phyloP scores from a whole-genome alignment of 92 coral and sea anemone species.

The Nematostella vectensis region DNA sequence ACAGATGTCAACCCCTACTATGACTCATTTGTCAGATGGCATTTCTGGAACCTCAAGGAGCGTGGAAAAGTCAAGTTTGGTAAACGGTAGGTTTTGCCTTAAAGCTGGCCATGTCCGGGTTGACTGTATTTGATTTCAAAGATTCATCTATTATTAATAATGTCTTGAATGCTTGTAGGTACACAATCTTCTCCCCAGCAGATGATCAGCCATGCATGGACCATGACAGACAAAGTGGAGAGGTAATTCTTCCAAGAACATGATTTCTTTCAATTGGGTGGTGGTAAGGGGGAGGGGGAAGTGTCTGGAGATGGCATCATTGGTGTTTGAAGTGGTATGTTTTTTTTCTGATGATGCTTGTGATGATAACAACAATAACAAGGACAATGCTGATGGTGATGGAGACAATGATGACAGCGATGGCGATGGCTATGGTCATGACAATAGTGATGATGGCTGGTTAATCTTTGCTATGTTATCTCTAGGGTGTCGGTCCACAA shows the following conservation, averaged over 20 bases:
- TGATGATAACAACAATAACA: too few species aligned
- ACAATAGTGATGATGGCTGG: background rate
- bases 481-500: constrained; percentile 96
- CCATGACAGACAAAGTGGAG: constrained; percentile 98
- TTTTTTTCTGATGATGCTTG: background rate
- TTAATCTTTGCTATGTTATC: too few species aligned
- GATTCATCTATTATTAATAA: too few species aligned
- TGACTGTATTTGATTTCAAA: background rate
- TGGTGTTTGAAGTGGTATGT: background rate
- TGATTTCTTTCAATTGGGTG: too few species aligned
- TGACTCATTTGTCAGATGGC: constrained; percentile 99
- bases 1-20: constrained; percentile 94
- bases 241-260: constrained; percentile 49
- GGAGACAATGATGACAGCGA: background rate
- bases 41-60: constrained; percentile 88
- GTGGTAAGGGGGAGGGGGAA: background rate
- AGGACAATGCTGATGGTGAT: background rate
- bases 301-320: too few species aligned
- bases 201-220: constrained; percentile 99
- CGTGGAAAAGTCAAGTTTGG: constrained; percentile 98
- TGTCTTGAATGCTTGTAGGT: too few species aligned
- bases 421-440: background rate
- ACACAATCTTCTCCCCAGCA: constrained; percentile 87
- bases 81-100: constrained; percentile 67
- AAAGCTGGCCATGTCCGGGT: background rate